Conservation (phyloP, 2,888 invertebrate genomes). For the Andricus quercusramuli region DNA sequence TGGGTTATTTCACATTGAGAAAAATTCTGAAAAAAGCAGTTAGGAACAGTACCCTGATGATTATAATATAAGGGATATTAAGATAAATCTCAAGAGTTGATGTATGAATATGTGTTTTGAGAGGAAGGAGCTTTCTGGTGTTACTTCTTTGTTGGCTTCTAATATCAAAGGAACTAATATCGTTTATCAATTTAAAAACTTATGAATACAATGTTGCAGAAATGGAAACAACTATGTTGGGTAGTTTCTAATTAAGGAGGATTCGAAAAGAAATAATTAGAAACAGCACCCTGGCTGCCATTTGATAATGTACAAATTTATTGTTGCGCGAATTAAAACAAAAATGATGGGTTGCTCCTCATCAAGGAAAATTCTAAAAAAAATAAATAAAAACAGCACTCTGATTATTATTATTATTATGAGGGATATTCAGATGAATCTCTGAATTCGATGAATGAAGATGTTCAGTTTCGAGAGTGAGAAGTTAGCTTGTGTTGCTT, state of each 20-base stretch:
- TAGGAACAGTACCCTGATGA: too few species aligned
- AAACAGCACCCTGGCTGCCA: too few species aligned
- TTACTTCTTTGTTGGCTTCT: too few species aligned
- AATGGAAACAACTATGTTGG: not conserved
- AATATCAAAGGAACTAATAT: too few species aligned
- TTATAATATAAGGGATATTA: not conserved
- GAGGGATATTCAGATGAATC: too few species aligned
- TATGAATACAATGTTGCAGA: too few species aligned
- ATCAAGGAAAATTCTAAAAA: not conserved
- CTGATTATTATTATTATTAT: too few species aligned
- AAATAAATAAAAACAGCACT: too few species aligned
- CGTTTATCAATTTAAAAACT: too few species aligned
- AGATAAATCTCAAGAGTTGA: slow-evolving; percentile 6
- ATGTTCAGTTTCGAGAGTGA: too few species aligned
- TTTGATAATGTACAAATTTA: too few species aligned
- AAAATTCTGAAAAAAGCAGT: not conserved
- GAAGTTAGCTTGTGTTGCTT: not conserved
- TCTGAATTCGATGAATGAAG: too few species aligned
- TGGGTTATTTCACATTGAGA: slow-evolving; percentile 3
- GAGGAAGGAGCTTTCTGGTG: not conserved
- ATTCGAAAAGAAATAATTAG: not conserved
- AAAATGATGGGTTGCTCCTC: slow-evolving; percentile 7
- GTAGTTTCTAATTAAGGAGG: slow-evolving; percentile 9
- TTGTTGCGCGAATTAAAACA: not conserved
- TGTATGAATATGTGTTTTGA: not conserved